A percentile compares a stretch with the other conserved stretches of the same genome.
phyloP scores from a whole-genome alignment of 2,888 invertebrate species.

The Argyresthia goedartella region DNA sequence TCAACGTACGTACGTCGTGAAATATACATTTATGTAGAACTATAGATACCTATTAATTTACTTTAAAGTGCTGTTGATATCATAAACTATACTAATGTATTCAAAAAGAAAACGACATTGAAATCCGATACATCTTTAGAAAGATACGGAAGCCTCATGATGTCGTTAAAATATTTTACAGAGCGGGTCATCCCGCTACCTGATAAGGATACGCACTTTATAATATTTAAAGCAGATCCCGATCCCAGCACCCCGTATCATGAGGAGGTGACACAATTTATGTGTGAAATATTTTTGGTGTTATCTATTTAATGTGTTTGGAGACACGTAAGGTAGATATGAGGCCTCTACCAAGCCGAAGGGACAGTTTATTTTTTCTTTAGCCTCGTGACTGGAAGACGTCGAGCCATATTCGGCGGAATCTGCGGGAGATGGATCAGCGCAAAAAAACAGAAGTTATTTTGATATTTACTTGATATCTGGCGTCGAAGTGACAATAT shows the following conservation, averaged over 20 bases:
- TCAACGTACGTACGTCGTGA: too few relatives aligned
- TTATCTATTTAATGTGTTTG: slow-evolving; percentile 24
- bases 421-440: slow-evolving; percentile 11
- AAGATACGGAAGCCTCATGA: slow-evolving; percentile 51
- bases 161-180: slow-evolving; percentile 61
- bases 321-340: slow-evolving; percentile 45
- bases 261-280: background rate
- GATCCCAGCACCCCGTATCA: background rate
- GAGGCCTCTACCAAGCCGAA: slow-evolving; percentile 19
- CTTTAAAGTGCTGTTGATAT: background rate
- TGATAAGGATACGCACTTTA: slow-evolving; percentile 59
- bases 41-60: background rate
- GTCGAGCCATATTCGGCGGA: slow-evolving; percentile 22
- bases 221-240: background rate
- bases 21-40: background rate
- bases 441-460: slow-evolving; percentile 23
- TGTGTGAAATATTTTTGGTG: slow-evolving; percentile 20
- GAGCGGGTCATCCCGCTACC: slow-evolving; percentile 50
- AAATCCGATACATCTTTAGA: slow-evolving; percentile 25
- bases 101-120: slow-evolving; percentile 38
- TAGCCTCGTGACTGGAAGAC: slow-evolving; percentile 18
- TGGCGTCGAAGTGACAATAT: slow-evolving; percentile 33
- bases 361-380: slow-evolving; percentile 26
- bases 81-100: background rate
- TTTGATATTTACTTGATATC: slow-evolving; percentile 21